phyloP scores from a whole-genome alignment of 1,140 invertebrate species.

The Drosophila nikananu region DNA sequence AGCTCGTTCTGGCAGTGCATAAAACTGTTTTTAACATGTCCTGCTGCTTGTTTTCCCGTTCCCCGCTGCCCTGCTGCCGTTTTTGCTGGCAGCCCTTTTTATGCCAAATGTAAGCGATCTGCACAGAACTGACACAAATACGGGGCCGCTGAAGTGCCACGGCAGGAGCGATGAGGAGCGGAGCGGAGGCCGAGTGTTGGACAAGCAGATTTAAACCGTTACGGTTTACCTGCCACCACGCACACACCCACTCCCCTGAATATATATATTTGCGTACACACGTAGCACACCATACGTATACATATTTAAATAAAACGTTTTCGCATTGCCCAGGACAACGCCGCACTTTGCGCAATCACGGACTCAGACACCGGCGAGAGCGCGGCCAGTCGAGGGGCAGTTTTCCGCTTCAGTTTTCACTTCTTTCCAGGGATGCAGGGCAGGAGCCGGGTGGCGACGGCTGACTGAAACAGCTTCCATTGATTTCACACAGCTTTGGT shows the following conservation, averaged over 20 bases:
- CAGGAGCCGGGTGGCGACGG: slow-evolving; percentile 10
- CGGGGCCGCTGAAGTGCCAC: slow-evolving; percentile 34
- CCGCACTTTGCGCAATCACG: slow-evolving; percentile 77
- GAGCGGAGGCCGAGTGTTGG: slow-evolving; percentile 39
- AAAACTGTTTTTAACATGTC: slow-evolving; percentile 77
- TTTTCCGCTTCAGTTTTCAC: slow-evolving; percentile 25
- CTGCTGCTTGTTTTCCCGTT: slow-evolving; percentile 46
- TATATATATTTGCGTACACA: slow-evolving; percentile 33
- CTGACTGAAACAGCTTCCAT: slow-evolving; percentile 63
- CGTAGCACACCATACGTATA: slow-evolving; percentile 10
- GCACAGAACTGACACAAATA: slow-evolving; percentile 70
- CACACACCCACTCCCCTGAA: slow-evolving; percentile 9
- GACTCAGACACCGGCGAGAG: slow-evolving; percentile 25
- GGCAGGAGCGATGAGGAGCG: slow-evolving; percentile 13
- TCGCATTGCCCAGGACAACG: slow-evolving; percentile 69
- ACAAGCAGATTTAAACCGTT: slow-evolving; percentile 81
- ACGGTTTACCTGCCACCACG: slow-evolving; percentile 75
- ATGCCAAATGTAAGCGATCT: slow-evolving; percentile 82
- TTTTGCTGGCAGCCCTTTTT: slow-evolving; percentile 65
- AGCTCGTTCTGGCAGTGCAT: slow-evolving; percentile 73
- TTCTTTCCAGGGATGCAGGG: slow-evolving; percentile 6
- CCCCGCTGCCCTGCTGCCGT: slow-evolving; percentile 11
- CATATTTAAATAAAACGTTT: slow-evolving; percentile 80
- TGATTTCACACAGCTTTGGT: slow-evolving; percentile 75
- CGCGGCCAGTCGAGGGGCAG: slow-evolving; percentile 24